Evolutionary conservation across 2,113 vertebrate genomes (phyloP), one percentile per base, ranked within the genome.

Genomic region (Rhegmatorhina hoffmannsi): DNA sequence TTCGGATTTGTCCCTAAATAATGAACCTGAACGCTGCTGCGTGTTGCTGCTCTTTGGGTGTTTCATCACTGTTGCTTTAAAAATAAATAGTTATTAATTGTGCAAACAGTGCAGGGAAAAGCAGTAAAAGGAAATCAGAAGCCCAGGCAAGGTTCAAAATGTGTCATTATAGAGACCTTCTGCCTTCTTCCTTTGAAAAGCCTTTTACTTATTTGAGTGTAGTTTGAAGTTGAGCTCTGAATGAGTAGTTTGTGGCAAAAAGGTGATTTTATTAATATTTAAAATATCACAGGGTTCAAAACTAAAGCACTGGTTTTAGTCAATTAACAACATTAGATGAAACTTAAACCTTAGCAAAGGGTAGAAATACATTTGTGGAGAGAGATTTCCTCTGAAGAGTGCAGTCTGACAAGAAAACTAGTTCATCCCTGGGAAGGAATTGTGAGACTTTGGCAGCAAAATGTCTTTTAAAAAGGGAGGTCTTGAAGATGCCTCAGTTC

Each of bases 401-500:
- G 7, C 44, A 70, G 31, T 38, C 52, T 77, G 83, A 81, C 59
- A 78, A 62, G 81, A 81, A 85, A 83, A 90, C 81, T 53, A 93
- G 92, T 97, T 88, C 73, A 70, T 90, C 40, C 49, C 25, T 59
- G 59, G 79, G 78, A 88, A 76, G 46, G 63, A 87, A 55, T 88
- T 31, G 10, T 90, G 82, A 90, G 84, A 77, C 36, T 85, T 88
- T 33, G 47, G 87, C 90, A 92, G 79, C 34, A 47, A 79, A 87
- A 47, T 66, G 56, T 62, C 85, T 88, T 74, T 19, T 83, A 77
- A 95, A 50, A 90, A 77, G n/a, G n/a, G 68, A 80, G 52, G 70
- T 88, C 55, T 83, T 88, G 78, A 80, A 80, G 79, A n/a, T 64
- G 33, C 52, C 91, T 94, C 36, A 53, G 91, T 95, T 85, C 38